Base-by-base conservation (phyloP, 2,113 vertebrate species). In the Cyanoliseus patagonus region DNA sequence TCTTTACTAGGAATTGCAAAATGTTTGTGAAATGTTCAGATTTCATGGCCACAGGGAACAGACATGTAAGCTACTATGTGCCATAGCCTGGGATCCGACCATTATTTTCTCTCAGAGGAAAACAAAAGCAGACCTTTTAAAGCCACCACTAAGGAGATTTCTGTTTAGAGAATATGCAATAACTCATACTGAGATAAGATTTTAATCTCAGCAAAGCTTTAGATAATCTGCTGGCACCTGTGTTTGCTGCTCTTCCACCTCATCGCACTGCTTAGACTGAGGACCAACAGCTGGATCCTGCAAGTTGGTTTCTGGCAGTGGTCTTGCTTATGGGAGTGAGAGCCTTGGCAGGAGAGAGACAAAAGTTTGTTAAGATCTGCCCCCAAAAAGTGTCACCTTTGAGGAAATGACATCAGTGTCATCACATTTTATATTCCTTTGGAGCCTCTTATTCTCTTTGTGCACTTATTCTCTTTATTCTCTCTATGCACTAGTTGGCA, bases 151-250 rank as follows among this genome's bases (percentile, higher is more conserved):
- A 96, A 97, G 86, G 81, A 97, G 93, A 97, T 96, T 97, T 97
- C 94, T 95, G 90, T 96, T 96, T 96, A 92, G 66, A 94, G 94
- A 94, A 94, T 96, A 96, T 74, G 94, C 90, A 97, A 96, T 96
- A 96, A 97, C 90, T 97, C 95, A 96, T 97, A 97, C 85, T 92
- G 94, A 92, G 94, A 93, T 95, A 96, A 96, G 94, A 96, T 95
- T 97, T 96, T 97, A 97, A 97, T 97, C 95, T 97, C 94, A 90
- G 92, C 84, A 97, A 90, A 97, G 96, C 96, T 97, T 94, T 94
- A 81, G 93, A 94, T 97, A 95, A 97, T 94, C 96, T 94, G 78
- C 94, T 96, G 84, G 91, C 95, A 97, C 97, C 94, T 96, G 96
- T 92, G 79, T 92, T 88, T 95, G 92, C 81, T 93, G 82, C 88